These are phyloP conservation scores for Dendrolimus punctatus DNA, from an alignment of 1,140 invertebrate species.

Conservation along the genomic window DNA sequence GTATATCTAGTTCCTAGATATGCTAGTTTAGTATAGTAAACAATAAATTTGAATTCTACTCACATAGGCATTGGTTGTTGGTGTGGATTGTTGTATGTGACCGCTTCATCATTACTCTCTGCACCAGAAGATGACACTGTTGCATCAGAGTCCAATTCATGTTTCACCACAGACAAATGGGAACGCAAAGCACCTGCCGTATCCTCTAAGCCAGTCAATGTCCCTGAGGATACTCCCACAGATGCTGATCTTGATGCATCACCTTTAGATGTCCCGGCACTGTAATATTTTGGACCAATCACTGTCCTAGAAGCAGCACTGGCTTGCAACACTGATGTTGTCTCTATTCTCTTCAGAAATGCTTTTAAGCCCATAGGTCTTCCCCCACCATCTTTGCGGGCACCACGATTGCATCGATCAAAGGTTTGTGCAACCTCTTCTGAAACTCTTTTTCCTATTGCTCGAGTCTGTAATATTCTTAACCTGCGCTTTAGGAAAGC, in stretches of 20 bases:
- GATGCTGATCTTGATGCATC: constrained; percentile 55
- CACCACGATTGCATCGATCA: constrained; percentile 74
- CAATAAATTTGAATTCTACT: constrained; percentile 60
- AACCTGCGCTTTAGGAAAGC: constrained; percentile 82
- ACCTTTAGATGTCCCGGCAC: constrained; percentile 75
- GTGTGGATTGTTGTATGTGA: constrained; percentile 83
- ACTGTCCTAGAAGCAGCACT: constrained; percentile 48
- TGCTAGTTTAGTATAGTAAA: no score
- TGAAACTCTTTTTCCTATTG: constrained; percentile 81
- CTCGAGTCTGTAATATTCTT: constrained; percentile 80
- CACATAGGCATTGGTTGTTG: constrained; percentile 84
- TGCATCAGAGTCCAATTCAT: constrained; percentile 90
- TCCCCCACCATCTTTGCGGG: constrained; percentile 47
- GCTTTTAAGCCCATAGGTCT: constrained; percentile 49
- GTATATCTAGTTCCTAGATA: no score
- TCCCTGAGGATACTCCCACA: constrained; percentile 54
- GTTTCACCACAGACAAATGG: constrained; percentile 81
- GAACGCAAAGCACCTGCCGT: constrained; percentile 79
- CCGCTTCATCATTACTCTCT: constrained; percentile 93
- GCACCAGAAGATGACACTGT: constrained; percentile 94
- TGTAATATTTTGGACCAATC: constrained; percentile 70
- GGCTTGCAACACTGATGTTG: constrained; percentile 51
- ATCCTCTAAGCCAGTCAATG: constrained; percentile 73
- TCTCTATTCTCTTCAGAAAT: constrained; percentile 53
- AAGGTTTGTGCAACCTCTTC: constrained; percentile 82